Evolutionary conservation across 2,888 invertebrate genomes (phyloP), one percentile per base, ranked within the genome.

Genomic region (Dinocampus coccinellae): DNA sequence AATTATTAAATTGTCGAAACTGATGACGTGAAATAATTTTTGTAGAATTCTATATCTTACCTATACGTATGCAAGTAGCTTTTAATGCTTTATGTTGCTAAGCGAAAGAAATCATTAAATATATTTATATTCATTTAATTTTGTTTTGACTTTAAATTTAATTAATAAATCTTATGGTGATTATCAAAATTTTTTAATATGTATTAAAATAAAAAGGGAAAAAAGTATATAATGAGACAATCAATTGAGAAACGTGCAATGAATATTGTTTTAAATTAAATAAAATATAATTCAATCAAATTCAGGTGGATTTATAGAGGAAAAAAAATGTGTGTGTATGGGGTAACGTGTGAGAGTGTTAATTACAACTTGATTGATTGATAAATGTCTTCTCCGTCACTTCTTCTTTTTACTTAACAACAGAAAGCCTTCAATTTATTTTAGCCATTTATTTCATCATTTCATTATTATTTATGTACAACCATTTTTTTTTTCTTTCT

Each of bases 401-500:
- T 47, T 39, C 47, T 78, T 73, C 72, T 79, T 79, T 78, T 81
- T 82, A 84, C 83, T 83, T 81, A 83, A 84, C 83, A 85, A 85
- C 84, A 84, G 82, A 82, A 82, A 86, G 80, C 80, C 82, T 84
- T 84, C 83, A 82, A 82, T 82, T 81, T 70, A 70, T 70, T 76
- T 82, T 80, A 81, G 76, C 81, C 81, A 83, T 84, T 85, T 83
- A 83, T 47, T 84, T 82, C n/a, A n/a, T 80, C 60, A 64, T 58
- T 66, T 74, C 53, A 79, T 80, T 80, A 82, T 85, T 84, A 85
- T 83, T 85, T 86, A 86, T 86, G 70, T 86, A 86, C 85, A 86
- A 83, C 82, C 83, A 83, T 78, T 72, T 69, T 67, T 68, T 71
- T 57, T 77, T 78, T 82, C 75, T 73, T 76, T 75, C 66, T 75